Base-by-base conservation (phyloP, 2,113 vertebrate species). In the Passer montanus region DNA sequence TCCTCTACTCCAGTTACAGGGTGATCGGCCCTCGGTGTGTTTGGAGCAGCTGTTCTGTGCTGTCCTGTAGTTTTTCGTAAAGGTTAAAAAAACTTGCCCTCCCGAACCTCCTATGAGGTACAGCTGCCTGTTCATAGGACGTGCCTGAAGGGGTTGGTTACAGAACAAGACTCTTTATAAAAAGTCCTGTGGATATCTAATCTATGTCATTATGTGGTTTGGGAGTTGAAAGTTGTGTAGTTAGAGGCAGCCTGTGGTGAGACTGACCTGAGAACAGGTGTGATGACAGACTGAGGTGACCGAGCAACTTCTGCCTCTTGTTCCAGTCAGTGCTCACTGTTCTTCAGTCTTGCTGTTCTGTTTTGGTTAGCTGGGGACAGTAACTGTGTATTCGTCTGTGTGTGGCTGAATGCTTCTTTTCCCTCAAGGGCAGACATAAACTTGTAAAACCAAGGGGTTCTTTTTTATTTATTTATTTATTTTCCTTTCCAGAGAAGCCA, bases 401-500 rank as follows among this genome's bases (percentile, higher is more conserved):
- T 50, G 49, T 30, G 44, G 9, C 22, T 13, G 31, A 79, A 15
- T 39, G 56, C 18, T 79, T 58, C 2, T 17, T 78, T 78, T 43
- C 22, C 26, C 44, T 91, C 20, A 46, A 22, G 8, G 8, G 11
- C 7, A 47, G 26, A 10, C 33, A 33, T 59, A 35, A 44, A 2
- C 31, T 79, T 85, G 4, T 62, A 74, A 69, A 87, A 30, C 5
- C 5, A 16, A 20, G 13, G 18, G 11, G 0, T 44, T 39, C 0
- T 5, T 63, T 63, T 35, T 46, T 63, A 20, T 62, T 33, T 10
- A 55, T 5, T 63, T 74, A 63, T 23, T 62, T 7, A 64, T 81
- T 69, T 19, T n/a, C 8, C 30, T 76, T 87, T 90, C 28, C 95
- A 99, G 99, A 98, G 98, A 88, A 98, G 98, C 93, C 98, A 44